These are phyloP conservation scores for Coelinius sp. DNA, from an alignment of 2,888 invertebrate genomes.

Conservation along the genomic window DNA sequence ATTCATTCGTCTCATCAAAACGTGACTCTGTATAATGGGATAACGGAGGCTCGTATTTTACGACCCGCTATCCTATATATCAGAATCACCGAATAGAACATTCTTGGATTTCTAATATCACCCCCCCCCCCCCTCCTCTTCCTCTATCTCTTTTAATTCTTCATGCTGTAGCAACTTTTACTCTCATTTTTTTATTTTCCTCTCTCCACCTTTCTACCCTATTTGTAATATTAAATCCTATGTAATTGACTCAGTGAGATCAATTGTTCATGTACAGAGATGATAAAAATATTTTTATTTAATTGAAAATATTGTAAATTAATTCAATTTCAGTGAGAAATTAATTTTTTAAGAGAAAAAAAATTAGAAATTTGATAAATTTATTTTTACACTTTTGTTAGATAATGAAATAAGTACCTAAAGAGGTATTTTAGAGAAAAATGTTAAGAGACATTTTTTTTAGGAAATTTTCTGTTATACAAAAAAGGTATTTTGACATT, in stretches of 20 bases:
- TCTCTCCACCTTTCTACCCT: background rate
- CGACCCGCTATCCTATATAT: conserved; percentile 38
- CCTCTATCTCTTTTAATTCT: background rate
- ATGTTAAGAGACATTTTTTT: background rate
- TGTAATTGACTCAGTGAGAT: background rate
- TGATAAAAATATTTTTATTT: no score
- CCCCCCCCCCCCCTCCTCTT: background rate
- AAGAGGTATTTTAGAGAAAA: background rate
- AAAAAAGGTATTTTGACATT: no score
- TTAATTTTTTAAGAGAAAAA: background rate
- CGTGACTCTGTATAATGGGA: conserved; percentile 48
- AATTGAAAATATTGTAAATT: no score
- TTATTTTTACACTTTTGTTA: background rate
- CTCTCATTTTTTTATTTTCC: background rate
- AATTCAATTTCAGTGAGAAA: background rate
- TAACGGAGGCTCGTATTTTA: conserved; percentile 45
- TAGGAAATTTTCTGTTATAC: no score
- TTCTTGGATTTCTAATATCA: conserved; percentile 15
- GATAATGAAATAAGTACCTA: background rate
- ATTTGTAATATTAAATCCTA: background rate
- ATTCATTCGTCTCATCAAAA: conserved; percentile 47
- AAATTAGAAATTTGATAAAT: background rate
- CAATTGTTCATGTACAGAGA: no score
- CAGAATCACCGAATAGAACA: conserved; percentile 18
- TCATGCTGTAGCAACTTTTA: background rate